phyloP scores from a whole-genome alignment of 1,140 invertebrate genomes.

The Euborellia annulipes region DNA sequence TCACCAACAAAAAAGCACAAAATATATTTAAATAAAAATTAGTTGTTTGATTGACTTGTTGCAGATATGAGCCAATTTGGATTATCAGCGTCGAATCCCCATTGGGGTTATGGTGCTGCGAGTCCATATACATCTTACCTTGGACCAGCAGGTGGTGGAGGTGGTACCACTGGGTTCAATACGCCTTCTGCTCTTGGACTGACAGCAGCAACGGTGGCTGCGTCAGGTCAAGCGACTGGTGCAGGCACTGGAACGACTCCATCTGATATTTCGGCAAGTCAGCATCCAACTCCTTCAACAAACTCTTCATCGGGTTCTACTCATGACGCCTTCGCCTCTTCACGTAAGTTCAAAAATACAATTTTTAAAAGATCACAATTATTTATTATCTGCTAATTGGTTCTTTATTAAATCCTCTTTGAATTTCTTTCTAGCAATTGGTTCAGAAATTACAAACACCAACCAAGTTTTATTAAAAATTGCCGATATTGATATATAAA shows the following conservation, averaged over 20 bases:
- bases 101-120: conserved; percentile 68
- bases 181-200: conserved; percentile 38
- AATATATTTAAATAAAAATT: too few species aligned
- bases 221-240: conserved; percentile 18
- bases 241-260: neutral
- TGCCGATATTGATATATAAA: too few species aligned
- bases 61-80: conserved; percentile 64
- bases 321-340: conserved; percentile 40
- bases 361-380: too few species aligned
- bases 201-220: conserved; percentile 32
- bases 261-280: conserved; percentile 36
- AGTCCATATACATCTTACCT: conserved; percentile 65
- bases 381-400: too few species aligned
- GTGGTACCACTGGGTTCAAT: conserved; percentile 40
- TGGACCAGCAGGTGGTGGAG: conserved; percentile 32
- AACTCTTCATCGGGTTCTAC: too few species aligned
- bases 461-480: too few species aligned
- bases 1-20: too few species aligned
- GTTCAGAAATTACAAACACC: too few species aligned
- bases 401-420: too few species aligned
- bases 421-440: too few species aligned
- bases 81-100: conserved; percentile 57
- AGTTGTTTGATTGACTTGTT: conserved; percentile 6
- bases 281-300: conserved; percentile 38
- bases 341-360: conserved; percentile 27